Percentiles rank a stretch among this genome's conserved stretches.
Conservation (phyloP, 2,113 vertebrate genomes). For the Planiliza haematocheilus region DNA sequence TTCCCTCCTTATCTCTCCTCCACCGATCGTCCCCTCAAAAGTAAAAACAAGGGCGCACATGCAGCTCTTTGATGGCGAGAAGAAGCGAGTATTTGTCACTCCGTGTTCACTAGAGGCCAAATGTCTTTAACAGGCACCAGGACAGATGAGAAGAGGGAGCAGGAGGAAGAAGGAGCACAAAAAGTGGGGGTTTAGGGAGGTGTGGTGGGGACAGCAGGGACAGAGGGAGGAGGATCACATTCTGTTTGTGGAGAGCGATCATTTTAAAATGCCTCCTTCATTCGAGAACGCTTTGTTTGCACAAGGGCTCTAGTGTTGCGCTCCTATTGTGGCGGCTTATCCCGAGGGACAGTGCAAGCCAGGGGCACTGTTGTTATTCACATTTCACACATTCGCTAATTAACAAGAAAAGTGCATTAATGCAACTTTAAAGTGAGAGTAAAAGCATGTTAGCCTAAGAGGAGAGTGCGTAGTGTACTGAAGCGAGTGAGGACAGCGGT, state of each 20-base stretch:
- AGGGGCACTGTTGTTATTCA: slow-evolving; percentile 70
- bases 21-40: slow-evolving; percentile 11
- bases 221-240: slow-evolving; percentile 58
- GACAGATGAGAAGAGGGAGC: neutral
- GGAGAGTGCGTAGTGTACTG: neutral
- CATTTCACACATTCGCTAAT: slow-evolving; percentile 64
- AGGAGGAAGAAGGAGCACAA: neutral
- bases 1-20: slow-evolving; percentile 29
- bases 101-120: slow-evolving; percentile 57
- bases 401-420: slow-evolving; percentile 24
- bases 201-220: slow-evolving; percentile 11
- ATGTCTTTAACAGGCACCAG: slow-evolving; percentile 48
- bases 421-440: slow-evolving; percentile 6
- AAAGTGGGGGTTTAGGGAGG: slow-evolving; percentile 27
- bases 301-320: slow-evolving; percentile 70
- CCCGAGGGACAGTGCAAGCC: slow-evolving; percentile 64
- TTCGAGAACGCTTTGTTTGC: slow-evolving; percentile 80
- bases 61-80: slow-evolving; percentile 39
- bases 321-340: slow-evolving; percentile 71
- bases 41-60: slow-evolving; percentile 19
- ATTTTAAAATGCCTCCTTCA: slow-evolving; percentile 80
- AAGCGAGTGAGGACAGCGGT: neutral
- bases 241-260: slow-evolving; percentile 75
- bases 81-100: slow-evolving; percentile 56
- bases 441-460: neutral